Evolutionary conservation across 2,888 invertebrate genomes (phyloP).

Genomic region (Omphaloscelis lunosa): DNA sequence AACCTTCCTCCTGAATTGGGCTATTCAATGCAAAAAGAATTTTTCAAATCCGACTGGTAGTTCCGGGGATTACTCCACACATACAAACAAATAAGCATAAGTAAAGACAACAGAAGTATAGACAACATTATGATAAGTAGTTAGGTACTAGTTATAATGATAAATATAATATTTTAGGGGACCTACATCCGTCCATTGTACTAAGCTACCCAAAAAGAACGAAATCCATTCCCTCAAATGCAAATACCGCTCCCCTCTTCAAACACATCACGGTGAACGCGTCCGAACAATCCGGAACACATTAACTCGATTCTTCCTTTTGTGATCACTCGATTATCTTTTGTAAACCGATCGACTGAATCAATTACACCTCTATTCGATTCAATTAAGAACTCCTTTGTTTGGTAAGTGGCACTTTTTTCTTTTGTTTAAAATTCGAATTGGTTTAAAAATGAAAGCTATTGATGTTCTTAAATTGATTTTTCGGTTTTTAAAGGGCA

Average conservation of each 20-base stretch:
- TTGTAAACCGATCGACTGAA: conserved; percentile 62
- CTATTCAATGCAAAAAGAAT: no score
- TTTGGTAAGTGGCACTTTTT: conserved; percentile 64
- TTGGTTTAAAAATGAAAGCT: conserved; percentile 42
- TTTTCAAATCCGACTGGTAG: no score
- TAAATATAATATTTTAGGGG: no score
- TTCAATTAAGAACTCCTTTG: conserved; percentile 71
- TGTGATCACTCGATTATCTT: conserved; percentile 64
- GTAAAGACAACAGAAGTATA: no score
- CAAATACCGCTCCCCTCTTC: conserved; percentile 63
- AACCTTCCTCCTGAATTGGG: no score
- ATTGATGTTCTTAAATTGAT: conserved; percentile 35
- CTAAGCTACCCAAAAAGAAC: conserved; percentile 3
- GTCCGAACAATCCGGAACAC: conserved; percentile 63
- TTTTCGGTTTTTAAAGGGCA: conserved; percentile 38
- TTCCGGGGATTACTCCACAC: no score
- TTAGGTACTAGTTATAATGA: no score
- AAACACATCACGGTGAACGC: conserved; percentile 56
- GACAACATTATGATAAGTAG: no score
- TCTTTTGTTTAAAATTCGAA: conserved; percentile 60
- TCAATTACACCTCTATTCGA: conserved; percentile 58
- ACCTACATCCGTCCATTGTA: no score
- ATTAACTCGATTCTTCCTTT: conserved; percentile 65
- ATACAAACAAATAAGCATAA: no score
- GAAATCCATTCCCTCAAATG: conserved; percentile 53